Percentiles rank a stretch among this genome's conserved stretches.
Conservation (phyloP, 2,113 vertebrate genomes). For the Pedetes capensis region DNA sequence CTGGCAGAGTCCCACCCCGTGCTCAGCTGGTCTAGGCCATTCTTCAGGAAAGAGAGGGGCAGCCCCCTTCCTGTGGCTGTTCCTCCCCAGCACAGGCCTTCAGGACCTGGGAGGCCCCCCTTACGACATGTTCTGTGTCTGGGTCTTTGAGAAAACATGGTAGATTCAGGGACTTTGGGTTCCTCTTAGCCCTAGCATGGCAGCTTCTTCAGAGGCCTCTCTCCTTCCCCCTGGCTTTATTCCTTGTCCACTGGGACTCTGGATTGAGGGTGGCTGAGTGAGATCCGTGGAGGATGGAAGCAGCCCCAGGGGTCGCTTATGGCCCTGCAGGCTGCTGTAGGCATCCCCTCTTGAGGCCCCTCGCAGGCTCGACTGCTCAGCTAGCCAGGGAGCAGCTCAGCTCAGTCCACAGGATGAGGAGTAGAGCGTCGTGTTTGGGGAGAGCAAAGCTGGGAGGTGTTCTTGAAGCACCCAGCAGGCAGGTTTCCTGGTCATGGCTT, state of each 20-base stretch:
- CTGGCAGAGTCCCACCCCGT: background rate
- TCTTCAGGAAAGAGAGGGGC: background rate
- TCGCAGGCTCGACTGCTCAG: background rate
- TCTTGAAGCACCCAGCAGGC: background rate
- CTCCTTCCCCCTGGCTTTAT: background rate
- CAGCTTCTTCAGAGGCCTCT: background rate
- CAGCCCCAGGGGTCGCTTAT: background rate
- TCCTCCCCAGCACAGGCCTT: background rate
- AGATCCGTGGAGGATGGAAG: background rate
- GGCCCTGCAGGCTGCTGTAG: background rate
- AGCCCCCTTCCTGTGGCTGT: background rate
- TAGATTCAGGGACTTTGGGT: background rate
- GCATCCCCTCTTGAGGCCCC: background rate
- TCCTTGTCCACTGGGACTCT: background rate
- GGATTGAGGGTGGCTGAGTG: background rate
- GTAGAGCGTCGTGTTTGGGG: background rate
- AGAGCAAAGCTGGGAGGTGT: background rate
- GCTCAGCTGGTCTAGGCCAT: background rate
- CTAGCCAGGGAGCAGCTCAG: background rate
- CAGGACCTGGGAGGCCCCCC: no score
- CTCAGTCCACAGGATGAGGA: background rate
- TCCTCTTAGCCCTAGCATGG: background rate
- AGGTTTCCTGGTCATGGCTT: background rate
- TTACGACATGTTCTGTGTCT: background rate
- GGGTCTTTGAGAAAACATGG: background rate